Evolutionary conservation across 2,113 vertebrate species (phyloP).

Genomic region (Nipponia nippon): DNA sequence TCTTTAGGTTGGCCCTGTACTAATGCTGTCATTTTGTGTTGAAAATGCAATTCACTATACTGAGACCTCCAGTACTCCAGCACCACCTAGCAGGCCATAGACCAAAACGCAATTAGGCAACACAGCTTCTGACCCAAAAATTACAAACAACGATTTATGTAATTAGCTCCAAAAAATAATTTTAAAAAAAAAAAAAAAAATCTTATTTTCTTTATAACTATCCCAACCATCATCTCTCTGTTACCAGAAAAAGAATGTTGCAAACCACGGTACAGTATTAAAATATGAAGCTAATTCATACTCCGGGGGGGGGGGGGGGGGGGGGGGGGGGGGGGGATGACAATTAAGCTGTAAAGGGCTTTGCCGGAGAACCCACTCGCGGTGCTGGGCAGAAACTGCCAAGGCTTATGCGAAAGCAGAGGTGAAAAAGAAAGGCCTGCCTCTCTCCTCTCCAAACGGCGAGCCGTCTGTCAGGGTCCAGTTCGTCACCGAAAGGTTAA

Average conservation of each 20-base stretch:
- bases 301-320: too few species aligned
- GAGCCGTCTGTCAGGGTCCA: neutral
- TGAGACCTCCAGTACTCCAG: neutral
- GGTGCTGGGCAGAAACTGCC: neutral
- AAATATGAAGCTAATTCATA: neutral
- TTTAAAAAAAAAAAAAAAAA: neutral
- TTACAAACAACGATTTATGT: rapidly evolving
- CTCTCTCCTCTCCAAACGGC: neutral
- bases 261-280: neutral
- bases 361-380: neutral
- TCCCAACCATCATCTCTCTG: neutral
- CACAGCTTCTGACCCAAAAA: neutral
- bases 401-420: neutral
- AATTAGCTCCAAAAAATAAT: neutral
- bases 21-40: neutral
- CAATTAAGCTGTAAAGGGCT: slow-evolving; percentile 30
- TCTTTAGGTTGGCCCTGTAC: neutral
- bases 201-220: neutral
- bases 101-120: neutral
- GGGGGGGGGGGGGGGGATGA: too few species aligned
- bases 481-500: neutral
- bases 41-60: neutral
- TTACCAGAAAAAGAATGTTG: neutral
- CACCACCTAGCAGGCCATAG: slow-evolving; percentile 1
- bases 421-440: neutral